A percentile compares a stretch with the other conserved stretches of the same genome.
Conservation (phyloP, 2,797 vertebrate species). For the Petrocephalus sullivani region DNA sequence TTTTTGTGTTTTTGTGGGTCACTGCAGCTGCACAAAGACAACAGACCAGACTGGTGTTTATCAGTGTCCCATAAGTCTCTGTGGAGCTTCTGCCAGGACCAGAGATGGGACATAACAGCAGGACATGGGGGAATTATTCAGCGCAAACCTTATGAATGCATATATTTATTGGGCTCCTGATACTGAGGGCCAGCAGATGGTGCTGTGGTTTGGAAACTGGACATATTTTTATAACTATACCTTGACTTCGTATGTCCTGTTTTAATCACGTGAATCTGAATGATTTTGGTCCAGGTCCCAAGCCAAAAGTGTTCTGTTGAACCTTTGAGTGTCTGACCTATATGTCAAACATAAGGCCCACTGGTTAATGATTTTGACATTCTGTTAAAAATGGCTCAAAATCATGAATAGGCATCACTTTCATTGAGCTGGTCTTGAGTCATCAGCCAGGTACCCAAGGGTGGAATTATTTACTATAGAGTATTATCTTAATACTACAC, state of each 20-base stretch:
- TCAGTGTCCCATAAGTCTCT: neutral
- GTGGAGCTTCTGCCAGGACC: neutral
- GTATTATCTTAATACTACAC: no score
- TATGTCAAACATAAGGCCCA: neutral
- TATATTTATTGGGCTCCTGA: neutral
- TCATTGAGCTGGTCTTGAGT: neutral
- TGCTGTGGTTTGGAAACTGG: neutral
- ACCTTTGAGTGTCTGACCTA: neutral
- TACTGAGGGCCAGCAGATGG: neutral
- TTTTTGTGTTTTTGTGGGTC: neutral
- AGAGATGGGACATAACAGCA: neutral
- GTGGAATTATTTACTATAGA: neutral
- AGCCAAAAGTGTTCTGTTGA: neutral
- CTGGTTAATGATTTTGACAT: neutral
- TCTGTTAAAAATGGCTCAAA: neutral
- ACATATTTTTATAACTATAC: neutral
- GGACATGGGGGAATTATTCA: neutral
- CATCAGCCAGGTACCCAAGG: neutral
- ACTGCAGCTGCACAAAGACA: neutral
- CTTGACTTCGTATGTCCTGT: neutral
- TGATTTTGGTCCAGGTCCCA: neutral
- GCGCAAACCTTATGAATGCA: neutral
- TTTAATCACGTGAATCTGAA: neutral
- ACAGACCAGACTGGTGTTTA: neutral
- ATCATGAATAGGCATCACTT: neutral